Percentiles rank a stretch among this genome's conserved stretches.
Conservation (phyloP, 92 coral and sea anemone genomes). For the Paragorgia papillata region DNA sequence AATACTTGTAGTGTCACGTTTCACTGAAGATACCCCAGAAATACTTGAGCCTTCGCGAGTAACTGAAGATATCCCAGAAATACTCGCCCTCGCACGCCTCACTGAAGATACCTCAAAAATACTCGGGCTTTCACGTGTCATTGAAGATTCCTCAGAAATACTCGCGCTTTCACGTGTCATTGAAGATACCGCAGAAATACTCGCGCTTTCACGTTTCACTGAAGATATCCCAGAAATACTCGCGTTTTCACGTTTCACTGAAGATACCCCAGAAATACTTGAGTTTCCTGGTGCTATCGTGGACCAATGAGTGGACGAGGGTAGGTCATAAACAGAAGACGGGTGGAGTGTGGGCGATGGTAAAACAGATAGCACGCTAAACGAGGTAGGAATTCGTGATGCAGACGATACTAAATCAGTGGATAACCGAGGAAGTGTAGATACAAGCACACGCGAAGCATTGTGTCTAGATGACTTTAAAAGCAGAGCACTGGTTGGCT, state of each 20-base stretch:
- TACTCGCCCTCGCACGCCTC: too few species aligned
- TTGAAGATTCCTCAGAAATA: too few species aligned
- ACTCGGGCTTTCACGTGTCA: too few species aligned
- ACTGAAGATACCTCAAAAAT: too few species aligned
- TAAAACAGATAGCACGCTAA: neutral
- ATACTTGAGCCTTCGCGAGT: too few species aligned
- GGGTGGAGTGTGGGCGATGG: constrained; percentile 1
- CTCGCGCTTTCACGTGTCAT: too few species aligned
- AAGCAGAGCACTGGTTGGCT: neutral
- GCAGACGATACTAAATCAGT: neutral
- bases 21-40: too few species aligned
- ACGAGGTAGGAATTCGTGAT: neutral
- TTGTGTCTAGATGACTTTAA: neutral
- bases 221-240: neutral
- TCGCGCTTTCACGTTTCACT: neutral
- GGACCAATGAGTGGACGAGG: neutral
- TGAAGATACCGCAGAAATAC: neutral
- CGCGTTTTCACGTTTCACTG: neutral
- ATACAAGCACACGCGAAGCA: neutral
- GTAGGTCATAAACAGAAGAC: neutral
- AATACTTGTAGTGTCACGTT: too few species aligned
- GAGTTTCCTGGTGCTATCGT: neutral
- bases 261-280: neutral
- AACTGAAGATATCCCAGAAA: too few species aligned
- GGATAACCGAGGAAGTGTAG: neutral